Evolutionary conservation across 2,888 invertebrate genomes (phyloP), one percentile per base, ranked within the genome.

Genomic region (Falcaria lacertinaria): DNA sequence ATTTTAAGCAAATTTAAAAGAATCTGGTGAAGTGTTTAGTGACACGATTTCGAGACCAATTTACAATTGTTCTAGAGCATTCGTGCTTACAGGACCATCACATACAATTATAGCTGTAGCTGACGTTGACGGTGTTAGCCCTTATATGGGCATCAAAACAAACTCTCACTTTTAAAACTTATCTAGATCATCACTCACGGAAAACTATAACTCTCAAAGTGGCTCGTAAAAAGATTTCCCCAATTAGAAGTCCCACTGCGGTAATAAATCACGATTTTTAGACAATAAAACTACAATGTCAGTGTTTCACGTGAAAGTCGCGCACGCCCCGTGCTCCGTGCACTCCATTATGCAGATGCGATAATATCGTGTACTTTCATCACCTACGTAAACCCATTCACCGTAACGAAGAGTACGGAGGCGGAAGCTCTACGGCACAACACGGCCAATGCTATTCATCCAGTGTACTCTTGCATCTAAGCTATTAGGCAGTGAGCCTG

Each of bases 281-380:
- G 28, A 28, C 28, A 28, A 28, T 28, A 28, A 28, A 28, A 28
- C 11, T 28, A 28, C 28, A 28, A 28, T 28, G 28, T 25, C 25
- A 25, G 25, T 28, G 11, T 22, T 37, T 25, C 22, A 25, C 37
- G 37, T 37, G 37, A 37, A 37, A 37, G 37, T 37, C 22, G 28
- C 28, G 28, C 28, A 28, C 22, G 37, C 22, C 37, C 37, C 35
- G 19, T 17, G 13, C 13, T 17, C 16, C 35, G 17, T 17, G 19
- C 16, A 35, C 19, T 45, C 45, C 51, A 49, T 52, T 52, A 61
- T 60, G 57, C 49, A 57, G 63, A 61, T 59, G 49, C 41, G 54
- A 40, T 45, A 57, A 57, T 55, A 62, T 61, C 60, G 62, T 48
- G 33, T 37, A 61, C 60, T 61, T 61, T 61, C 60, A 61, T 61